Base-by-base conservation (phyloP, 2,888 invertebrate genomes). In the Sarcophaga rosellei region DNA sequence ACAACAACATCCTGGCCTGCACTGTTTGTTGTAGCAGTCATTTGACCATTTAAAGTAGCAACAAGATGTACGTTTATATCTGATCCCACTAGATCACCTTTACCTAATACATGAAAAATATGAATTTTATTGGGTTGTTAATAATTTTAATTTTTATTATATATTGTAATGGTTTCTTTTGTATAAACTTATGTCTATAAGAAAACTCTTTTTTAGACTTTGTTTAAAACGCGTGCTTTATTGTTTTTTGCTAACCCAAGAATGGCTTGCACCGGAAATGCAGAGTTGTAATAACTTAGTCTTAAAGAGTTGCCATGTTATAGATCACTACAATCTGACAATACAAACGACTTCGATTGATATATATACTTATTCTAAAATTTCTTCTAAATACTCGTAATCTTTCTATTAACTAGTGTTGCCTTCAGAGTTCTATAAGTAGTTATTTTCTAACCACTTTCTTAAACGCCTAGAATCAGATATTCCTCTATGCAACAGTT, bases 1-100 rank as follows among this genome's bases (percentile, higher is more conserved):
- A 98, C 98, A 63, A 98, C 96, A 65, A 98, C 95, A 59, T 97
- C 96, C 91, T 98, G 97, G 35, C 94, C 93, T 59, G 93, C 93
- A 35, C 93, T 93, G 45, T 94, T 94, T 89, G 95, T 95, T 72
- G 94, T 94, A 85, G 95, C 95, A 17, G 94, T 94, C 86, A 94
- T 94, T 88, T 94, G 94, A 53, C 95, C 95, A 81, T 94, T 94
- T 57, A 95, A 95, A 90, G 95, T 95, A 78, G 94, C 94, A 90
- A 96, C 96, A 90, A 97, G 94, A 93, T 97, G 97, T 89, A 96
- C 95, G 92, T 96, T 96, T 92, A 98, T 97, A 93, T 98, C 98
- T 92, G 97, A 97, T 82, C 99, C 99, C 75, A 99, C 98, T 89
- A 99, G 94, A 94, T 99, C 99, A 61, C 98, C 99, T 94, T 99